phyloP scores from a whole-genome alignment of 2,888 invertebrate species.

The Cheilosia grossa region DNA sequence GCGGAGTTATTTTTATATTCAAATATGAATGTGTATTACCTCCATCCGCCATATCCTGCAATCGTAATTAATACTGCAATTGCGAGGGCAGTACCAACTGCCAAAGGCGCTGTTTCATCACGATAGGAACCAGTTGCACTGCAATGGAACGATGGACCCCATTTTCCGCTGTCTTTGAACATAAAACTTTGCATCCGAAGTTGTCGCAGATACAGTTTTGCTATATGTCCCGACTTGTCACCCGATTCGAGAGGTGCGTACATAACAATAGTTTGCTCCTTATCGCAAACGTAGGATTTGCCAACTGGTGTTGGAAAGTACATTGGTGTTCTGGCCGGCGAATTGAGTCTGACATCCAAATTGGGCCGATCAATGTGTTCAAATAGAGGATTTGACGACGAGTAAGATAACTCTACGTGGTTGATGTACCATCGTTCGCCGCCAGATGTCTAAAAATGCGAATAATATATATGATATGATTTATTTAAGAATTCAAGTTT shows the following conservation, averaged over 20 bases:
- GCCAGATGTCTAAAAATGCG: constrained; percentile 88
- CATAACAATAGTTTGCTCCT: constrained; percentile 88
- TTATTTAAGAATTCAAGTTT: not conserved
- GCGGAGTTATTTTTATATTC: not conserved
- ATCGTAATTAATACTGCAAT: constrained; percentile 92
- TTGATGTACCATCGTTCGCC: constrained; percentile 95
- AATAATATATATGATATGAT: constrained; percentile 76
- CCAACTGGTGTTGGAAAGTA: constrained; percentile 94
- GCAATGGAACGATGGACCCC: constrained; percentile 83
- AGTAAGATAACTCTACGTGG: constrained; percentile 90
- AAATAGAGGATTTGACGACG: constrained; percentile 86
- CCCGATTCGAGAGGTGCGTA: constrained; percentile 84
- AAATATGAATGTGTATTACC: constrained; percentile 76
- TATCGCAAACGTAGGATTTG: constrained; percentile 91
- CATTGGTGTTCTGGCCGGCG: constrained; percentile 85
- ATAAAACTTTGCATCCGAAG: constrained; percentile 94
- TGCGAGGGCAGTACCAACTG: constrained; percentile 92
- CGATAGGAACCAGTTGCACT: constrained; percentile 85
- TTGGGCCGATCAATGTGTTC: constrained; percentile 86
- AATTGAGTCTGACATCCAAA: constrained; percentile 84
- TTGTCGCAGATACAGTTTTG: constrained; percentile 87
- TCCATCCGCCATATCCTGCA: constrained; percentile 90
- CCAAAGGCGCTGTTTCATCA: constrained; percentile 93
- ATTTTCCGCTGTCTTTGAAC: constrained; percentile 89
- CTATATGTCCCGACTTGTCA: constrained; percentile 84